Conservation (phyloP, 2,888 invertebrate species). For the Eupithecia abbreviata region DNA sequence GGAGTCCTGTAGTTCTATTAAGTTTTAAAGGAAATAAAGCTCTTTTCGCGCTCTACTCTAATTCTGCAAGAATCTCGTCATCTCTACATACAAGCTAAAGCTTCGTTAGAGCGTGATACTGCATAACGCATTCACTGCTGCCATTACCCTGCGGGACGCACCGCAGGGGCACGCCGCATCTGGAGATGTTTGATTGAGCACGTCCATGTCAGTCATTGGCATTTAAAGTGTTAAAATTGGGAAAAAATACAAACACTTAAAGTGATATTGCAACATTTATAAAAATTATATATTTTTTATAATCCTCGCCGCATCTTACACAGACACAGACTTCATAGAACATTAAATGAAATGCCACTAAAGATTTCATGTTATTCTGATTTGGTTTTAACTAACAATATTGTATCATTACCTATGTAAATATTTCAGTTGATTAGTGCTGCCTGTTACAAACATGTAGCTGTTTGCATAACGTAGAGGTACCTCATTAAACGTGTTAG, state of each 20-base stretch:
- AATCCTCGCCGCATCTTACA: not conserved
- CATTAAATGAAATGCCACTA: too few species aligned
- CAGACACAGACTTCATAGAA: too few species aligned
- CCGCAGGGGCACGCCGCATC: not conserved
- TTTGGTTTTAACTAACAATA: not conserved
- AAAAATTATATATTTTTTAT: not conserved
- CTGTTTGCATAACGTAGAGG: conserved; percentile 18
- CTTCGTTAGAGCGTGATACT: not conserved
- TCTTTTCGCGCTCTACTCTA: not conserved
- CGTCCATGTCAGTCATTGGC: not conserved
- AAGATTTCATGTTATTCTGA: not conserved
- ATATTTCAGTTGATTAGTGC: conserved; percentile 60
- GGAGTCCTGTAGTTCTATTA: not conserved
- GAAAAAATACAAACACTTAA: not conserved
- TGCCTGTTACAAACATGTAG: conserved; percentile 53
- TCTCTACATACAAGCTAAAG: not conserved
- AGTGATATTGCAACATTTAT: not conserved
- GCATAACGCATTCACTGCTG: not conserved
- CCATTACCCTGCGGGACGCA: not conserved
- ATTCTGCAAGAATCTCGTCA: not conserved
- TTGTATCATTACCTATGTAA: not conserved
- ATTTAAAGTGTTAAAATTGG: not conserved
- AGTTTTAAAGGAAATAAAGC: too few species aligned
- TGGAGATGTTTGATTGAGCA: not conserved
- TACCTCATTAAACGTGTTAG: conserved; percentile 43